Base-by-base conservation (phyloP, 2,888 invertebrate genomes). In the Caenorhabditis becei region DNA sequence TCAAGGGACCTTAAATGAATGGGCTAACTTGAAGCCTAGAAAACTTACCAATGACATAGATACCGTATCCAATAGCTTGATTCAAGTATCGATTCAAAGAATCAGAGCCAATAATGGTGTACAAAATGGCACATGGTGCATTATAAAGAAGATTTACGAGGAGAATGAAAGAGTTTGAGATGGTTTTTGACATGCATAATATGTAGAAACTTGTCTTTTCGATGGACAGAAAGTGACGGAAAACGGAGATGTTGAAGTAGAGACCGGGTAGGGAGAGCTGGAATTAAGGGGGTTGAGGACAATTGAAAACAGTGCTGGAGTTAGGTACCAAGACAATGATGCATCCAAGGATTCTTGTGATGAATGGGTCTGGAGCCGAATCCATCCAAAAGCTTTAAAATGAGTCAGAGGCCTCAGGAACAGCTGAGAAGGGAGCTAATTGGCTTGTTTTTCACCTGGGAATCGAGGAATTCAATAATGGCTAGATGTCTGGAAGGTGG, bases 151-250 rank as follows among this genome's bases (percentile, higher is more conserved):
- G n/a, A 23, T 69, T 47, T 7, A 69, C 47, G 44, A 67, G 32
- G 11, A 67, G 37, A 67, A 56, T 41, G 1, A 67, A 18, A 8
- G 67, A 67, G 20, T 67, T 67, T 0, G 67, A 67, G 16, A 67
- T 10, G 7, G 67, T 67, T 47, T 67, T 67, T 7, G 67, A 67
- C 4, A 67, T 54, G 16, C 67, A 67, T 41, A 67, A 41, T 1
- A 67, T 44, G 56, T 56, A 44, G 14, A 67, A 67, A 56, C 56
- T 67, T n/a, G 67, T 32, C 18, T 69, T 69, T 23, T 54, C 56
- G 2, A 44, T 14, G 1, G 44, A 44, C 1, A 56, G 1, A 32
- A 56, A 66, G 5, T 56, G 66, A 18, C 26, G 44, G 8, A 66
- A 56, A 14, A 56, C 37, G 14, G 66, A 56, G 14, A 66, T 14